A percentile compares a stretch with the other conserved stretches of the same genome.
Conservation (phyloP, 2,113 vertebrate genomes). For the Prunella fulvescens region DNA sequence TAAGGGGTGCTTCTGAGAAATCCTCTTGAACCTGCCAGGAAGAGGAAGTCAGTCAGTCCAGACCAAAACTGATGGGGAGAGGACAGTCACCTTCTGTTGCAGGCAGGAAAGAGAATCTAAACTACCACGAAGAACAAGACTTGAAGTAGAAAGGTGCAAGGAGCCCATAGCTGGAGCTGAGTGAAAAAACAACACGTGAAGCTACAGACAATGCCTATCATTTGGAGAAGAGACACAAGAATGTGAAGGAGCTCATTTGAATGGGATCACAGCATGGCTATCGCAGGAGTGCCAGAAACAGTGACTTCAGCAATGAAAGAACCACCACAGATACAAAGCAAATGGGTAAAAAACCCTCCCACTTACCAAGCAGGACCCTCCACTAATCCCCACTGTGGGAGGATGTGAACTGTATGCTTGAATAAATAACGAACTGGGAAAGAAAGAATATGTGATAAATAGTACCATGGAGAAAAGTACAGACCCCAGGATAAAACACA, state of each 20-base stretch:
- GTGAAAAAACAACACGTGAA: background rate
- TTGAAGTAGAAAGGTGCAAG: background rate
- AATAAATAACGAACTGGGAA: constrained; percentile 19
- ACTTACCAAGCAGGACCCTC: constrained; percentile 7
- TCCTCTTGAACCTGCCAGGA: background rate
- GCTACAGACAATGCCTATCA: background rate
- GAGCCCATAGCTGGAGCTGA: background rate
- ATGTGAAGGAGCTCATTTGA: constrained; percentile 4
- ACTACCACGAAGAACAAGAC: background rate
- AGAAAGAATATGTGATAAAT: background rate
- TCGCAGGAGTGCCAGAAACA: background rate
- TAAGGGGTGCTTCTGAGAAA: background rate
- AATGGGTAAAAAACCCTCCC: background rate
- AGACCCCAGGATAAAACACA: background rate
- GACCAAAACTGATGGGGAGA: background rate
- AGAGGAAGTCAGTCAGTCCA: background rate
- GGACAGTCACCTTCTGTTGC: background rate
- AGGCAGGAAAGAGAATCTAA: background rate
- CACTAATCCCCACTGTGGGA: constrained; percentile 20
- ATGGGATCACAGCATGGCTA: constrained; percentile 1
- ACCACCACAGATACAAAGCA: constrained; percentile 14
- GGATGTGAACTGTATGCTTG: constrained; percentile 36
- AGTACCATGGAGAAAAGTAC: background rate
- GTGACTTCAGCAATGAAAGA: constrained; percentile 49
- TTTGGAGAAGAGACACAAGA: background rate